Evolutionary conservation across 1,140 invertebrate genomes (phyloP), one percentile per base, ranked within the genome.

Genomic region (Anastrepha ludens): DNA sequence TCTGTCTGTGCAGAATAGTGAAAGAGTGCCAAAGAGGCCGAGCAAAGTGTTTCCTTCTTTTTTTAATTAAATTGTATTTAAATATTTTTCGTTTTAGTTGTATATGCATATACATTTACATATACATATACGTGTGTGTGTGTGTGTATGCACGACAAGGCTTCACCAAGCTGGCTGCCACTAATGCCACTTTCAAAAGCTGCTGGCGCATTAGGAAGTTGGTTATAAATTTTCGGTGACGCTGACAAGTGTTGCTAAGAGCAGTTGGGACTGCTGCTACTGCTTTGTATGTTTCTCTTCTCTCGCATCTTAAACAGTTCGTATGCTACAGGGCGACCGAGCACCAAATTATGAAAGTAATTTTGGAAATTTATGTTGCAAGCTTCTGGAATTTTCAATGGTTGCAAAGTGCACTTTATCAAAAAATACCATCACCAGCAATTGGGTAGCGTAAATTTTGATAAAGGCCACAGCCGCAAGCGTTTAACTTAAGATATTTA

Each of bases 361-460:
- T 81, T 81, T 81, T 50, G 50, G n/a, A 81, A 81, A 81, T 81
- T 81, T 58, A 58, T 81, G 44, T 3, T 81, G 44, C 74, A 50
- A 81, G 74, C 74, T 81, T 81, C 74, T 81, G 74, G 74, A 81
- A 81, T 81, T 81, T 81, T 29, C 74, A 81, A 55, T 47, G 74
- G 17, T 81, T 81, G 17, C 47, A 55, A 81, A n/a, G 74, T n/a
- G 74, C 74, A 50, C n/a, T 81, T 55, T 81, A 81, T 81, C 74
- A 81, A 81, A 55, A n/a, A 8, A 81, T 55, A 81, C 74, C 13
- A 81, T 47, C 13, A 81, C 47, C 20, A 29, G 44, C 44, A 20
- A 8, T 81, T 81, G 29, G 29, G 29, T 29, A 55, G 74, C n/a
- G n/a, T 81, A 81, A 20, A 58, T 81, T 81, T 81, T 55, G 74